Evolutionary conservation across 2,888 invertebrate species (phyloP).

Genomic region (Xestobium rufovillosum): DNA sequence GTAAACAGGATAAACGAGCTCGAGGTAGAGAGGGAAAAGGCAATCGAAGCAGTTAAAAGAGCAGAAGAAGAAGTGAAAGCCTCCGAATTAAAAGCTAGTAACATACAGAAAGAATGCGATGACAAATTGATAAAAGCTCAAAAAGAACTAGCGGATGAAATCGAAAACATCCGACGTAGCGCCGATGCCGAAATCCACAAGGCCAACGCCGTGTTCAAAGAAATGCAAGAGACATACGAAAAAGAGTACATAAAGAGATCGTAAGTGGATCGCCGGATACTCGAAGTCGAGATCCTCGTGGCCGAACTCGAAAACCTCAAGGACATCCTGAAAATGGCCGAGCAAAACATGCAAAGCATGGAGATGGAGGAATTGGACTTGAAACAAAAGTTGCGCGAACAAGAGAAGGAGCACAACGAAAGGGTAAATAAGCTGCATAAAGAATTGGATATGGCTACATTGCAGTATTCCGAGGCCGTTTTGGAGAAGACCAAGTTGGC

Average conservation of each 20-base stretch:
- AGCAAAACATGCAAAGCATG: conserved; percentile 38
- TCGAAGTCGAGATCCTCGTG: conserved; percentile 44
- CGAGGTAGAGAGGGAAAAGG: conserved; percentile 33
- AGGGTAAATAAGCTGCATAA: conserved; percentile 50
- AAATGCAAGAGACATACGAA: conserved; percentile 46
- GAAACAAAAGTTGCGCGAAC: conserved; percentile 34
- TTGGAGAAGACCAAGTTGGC: conserved; percentile 66
- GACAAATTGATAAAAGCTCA: too few species aligned
- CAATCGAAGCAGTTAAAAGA: conserved; percentile 24
- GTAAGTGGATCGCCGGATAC: conserved; percentile 47
- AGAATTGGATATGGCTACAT: conserved; percentile 62
- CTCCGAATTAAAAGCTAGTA: too few species aligned
- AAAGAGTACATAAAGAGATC: conserved; percentile 50
- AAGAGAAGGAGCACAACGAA: conserved; percentile 38
- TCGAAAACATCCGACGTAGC: conserved; percentile 27
- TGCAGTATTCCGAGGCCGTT: conserved; percentile 67
- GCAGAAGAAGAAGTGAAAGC: conserved; percentile 15
- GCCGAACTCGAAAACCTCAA: conserved; percentile 44
- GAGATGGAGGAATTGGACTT: conserved; percentile 31
- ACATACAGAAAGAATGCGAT: conserved; percentile 21
- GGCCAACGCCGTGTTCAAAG: conserved; percentile 33
- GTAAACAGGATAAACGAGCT: conserved; percentile 21
- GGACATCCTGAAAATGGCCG: conserved; percentile 40
- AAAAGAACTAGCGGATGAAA: conserved; percentile 28
- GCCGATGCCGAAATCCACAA: conserved; percentile 28